Percentiles rank a stretch among this genome's conserved stretches.
Conservation (phyloP, 1,140 invertebrate genomes). For the Eriosoma lanigerum region DNA sequence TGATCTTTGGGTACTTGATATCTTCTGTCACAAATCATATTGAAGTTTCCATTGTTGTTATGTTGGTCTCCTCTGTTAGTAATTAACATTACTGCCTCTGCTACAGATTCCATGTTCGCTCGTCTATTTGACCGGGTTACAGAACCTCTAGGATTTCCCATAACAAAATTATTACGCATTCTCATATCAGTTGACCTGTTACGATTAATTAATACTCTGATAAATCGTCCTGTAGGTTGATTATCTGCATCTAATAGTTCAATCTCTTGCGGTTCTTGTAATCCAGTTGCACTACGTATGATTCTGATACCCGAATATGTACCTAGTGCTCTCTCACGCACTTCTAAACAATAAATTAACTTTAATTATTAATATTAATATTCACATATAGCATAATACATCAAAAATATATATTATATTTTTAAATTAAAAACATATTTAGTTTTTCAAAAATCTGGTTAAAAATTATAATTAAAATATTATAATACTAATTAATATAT, state of each 20-base stretch:
- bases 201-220: slow-evolving; percentile 28
- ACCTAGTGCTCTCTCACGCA: slow-evolving; percentile 29
- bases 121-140: neutral
- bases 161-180: neutral
- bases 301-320: slow-evolving; percentile 55
- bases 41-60: neutral
- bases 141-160: neutral
- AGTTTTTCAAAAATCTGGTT: too few relatives aligned
- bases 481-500: too few relatives aligned
- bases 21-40: slow-evolving; percentile 7
- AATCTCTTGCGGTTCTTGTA: slow-evolving; percentile 41
- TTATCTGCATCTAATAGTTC: neutral
- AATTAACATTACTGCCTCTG: slow-evolving; percentile 14
- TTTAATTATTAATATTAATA: neutral
- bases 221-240: neutral
- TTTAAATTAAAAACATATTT: neutral
- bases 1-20: slow-evolving; percentile 45
- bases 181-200: neutral
- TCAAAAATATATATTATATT: neutral
- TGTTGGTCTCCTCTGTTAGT: neutral
- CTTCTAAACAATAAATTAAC: slow-evolving; percentile 17
- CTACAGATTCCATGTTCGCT: neutral
- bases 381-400: too few relatives aligned
- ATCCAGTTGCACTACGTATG: slow-evolving; percentile 51
- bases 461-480: too few relatives aligned